These are phyloP conservation scores for Ptychoptera contaminata DNA, from an alignment of 2,888 invertebrate genomes.

Conservation along the genomic window DNA sequence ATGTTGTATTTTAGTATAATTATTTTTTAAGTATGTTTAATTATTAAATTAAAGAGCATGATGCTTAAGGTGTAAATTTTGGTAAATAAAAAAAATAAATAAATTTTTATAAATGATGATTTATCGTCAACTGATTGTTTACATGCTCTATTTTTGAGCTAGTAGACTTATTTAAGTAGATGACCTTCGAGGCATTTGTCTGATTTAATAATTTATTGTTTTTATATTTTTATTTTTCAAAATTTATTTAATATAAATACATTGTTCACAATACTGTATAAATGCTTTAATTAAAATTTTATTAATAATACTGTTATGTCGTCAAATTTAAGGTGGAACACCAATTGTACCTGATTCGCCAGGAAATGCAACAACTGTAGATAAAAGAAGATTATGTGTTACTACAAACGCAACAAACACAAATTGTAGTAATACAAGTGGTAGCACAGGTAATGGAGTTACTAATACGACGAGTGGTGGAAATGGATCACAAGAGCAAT, in stretches of 20 bases:
- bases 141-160: constrained; percentile 25
- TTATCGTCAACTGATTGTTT: constrained; percentile 23
- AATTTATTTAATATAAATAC: too few species aligned
- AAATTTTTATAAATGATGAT: constrained; percentile 19
- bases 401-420: constrained; percentile 7
- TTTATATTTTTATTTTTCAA: constrained; percentile 1
- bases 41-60: too few species aligned
- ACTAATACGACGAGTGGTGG: not conserved
- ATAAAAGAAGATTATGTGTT: constrained; percentile 12
- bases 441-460: not conserved
- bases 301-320: too few species aligned
- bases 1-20: not conserved
- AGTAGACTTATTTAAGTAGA: constrained; percentile 11
- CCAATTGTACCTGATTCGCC: constrained; percentile 29
- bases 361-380: constrained; percentile 3
- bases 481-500: constrained; percentile 44
- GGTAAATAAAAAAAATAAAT: not conserved
- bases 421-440: constrained; percentile 6
- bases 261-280: too few species aligned
- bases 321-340: constrained; percentile 34
- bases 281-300: too few species aligned
- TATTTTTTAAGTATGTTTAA: not conserved
- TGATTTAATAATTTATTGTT: constrained; percentile 15
- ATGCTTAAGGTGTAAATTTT: not conserved
- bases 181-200: constrained; percentile 31